Percentiles rank a stretch among this genome's conserved stretches.
phyloP scores from a whole-genome alignment of 2,888 invertebrate species.

The Anodontia alba region DNA sequence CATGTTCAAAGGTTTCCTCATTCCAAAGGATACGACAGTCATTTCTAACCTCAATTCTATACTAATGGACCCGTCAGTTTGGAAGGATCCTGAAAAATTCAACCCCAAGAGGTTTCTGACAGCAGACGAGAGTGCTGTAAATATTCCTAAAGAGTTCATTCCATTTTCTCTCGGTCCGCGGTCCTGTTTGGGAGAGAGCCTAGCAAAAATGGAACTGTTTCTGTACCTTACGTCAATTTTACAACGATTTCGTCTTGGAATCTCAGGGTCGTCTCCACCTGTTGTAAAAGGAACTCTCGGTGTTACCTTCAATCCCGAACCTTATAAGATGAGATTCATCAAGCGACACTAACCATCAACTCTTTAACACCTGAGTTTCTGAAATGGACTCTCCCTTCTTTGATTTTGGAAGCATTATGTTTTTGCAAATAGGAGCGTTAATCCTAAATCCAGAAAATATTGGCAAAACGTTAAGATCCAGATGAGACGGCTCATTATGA shows the following conservation, averaged over 20 bases:
- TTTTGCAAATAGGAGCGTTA: no score
- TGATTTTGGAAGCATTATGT: no score
- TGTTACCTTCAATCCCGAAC: not conserved
- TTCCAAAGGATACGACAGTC: slow-evolving; percentile 73
- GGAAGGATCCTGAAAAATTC: slow-evolving; percentile 69
- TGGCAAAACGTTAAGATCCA: no score
- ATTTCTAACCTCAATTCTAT: slow-evolving; percentile 70
- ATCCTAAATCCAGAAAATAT: no score
- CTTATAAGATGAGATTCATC: not conserved
- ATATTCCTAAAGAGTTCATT: slow-evolving; percentile 34
- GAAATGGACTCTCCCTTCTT: no score
- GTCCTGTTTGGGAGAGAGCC: slow-evolving; percentile 50
- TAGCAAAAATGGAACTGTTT: slow-evolving; percentile 44
- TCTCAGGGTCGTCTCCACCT: not conserved
- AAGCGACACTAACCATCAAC: not conserved
- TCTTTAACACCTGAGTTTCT: no score
- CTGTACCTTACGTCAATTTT: slow-evolving; percentile 20
- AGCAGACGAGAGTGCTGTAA: not conserved
- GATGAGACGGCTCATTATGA: no score
- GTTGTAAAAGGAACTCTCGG: not conserved
- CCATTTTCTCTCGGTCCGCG: slow-evolving; percentile 47
- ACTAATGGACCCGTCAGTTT: slow-evolving; percentile 64
- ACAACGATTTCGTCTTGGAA: not conserved
- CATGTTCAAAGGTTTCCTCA: slow-evolving; percentile 70
- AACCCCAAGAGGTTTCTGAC: slow-evolving; percentile 73